Conservation (phyloP, 2,113 vertebrate genomes). For the Erythrocercus mccallii region DNA sequence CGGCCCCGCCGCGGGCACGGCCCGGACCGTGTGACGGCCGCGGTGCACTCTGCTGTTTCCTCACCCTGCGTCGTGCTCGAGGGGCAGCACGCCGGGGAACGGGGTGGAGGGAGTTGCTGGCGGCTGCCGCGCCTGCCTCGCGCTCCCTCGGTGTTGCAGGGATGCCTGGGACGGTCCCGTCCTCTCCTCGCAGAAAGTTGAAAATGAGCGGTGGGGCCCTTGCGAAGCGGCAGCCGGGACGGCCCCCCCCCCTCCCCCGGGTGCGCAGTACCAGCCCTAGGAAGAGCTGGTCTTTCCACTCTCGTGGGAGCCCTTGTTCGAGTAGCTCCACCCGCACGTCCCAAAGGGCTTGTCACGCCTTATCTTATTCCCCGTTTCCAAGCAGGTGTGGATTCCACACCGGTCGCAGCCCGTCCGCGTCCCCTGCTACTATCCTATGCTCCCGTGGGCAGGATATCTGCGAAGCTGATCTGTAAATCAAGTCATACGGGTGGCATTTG, state of each 20-base stretch:
- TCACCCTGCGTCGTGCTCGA: not conserved
- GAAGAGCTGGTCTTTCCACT: not conserved
- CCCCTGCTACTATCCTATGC: not conserved
- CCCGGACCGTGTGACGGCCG: accelerated
- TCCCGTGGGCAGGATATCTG: accelerated
- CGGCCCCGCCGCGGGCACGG: not conserved
- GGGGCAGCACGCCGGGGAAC: not conserved
- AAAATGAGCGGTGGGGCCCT: not conserved
- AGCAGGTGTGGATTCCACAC: not conserved
- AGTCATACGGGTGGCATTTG: not conserved
- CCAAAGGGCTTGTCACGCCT: not conserved
- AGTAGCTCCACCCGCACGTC: not conserved
- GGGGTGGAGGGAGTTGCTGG: accelerated
- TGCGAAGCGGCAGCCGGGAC: not conserved
- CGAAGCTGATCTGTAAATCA: not conserved
- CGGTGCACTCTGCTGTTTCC: too few species aligned
- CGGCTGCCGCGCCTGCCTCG: too few species aligned
- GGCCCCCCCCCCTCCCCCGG: too few species aligned
- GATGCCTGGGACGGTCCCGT: not conserved
- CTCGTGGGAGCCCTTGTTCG: not conserved
- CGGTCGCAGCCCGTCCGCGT: accelerated
- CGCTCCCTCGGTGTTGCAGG: not conserved
- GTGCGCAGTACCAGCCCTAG: not conserved
- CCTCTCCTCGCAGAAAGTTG: not conserved
- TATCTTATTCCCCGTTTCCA: not conserved